Conservation (phyloP, 2,888 invertebrate species). For the Rhabditoides inermis region DNA sequence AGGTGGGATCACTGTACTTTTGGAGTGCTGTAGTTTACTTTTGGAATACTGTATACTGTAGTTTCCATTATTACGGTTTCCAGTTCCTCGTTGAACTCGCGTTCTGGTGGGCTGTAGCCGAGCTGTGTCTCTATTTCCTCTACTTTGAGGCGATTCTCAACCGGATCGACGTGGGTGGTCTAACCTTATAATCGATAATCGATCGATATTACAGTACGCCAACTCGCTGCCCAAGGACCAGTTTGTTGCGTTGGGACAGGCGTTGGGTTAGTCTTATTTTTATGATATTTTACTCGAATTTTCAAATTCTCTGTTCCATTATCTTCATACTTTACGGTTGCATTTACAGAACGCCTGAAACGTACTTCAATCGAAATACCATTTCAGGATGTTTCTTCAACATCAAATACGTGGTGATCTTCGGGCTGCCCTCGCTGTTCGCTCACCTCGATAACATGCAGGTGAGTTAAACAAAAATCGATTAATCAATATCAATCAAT, state of each 20-base stretch:
- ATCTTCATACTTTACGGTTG: too few species aligned
- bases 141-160: slow-evolving; percentile 54
- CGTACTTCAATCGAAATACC: background rate
- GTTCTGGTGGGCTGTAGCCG: slow-evolving; percentile 53
- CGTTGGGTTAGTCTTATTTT: slow-evolving; percentile 24
- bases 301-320: too few species aligned
- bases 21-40: too few species aligned
- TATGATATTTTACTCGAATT: too few species aligned
- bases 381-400: slow-evolving; percentile 55
- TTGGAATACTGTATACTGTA: too few species aligned
- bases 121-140: slow-evolving; percentile 52
- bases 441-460: slow-evolving; percentile 54
- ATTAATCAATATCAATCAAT: too few species aligned
- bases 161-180: too few species aligned
- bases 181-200: too few species aligned
- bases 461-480: too few species aligned
- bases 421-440: slow-evolving; percentile 54
- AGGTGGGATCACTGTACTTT: too few species aligned
- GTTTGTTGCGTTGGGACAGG: slow-evolving; percentile 49
- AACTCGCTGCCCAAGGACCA: slow-evolving; percentile 42
- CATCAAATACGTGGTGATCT: slow-evolving; percentile 56
- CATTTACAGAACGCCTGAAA: background rate
- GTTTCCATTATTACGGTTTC: too few species aligned
- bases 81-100: slow-evolving; percentile 39
- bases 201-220: slow-evolving; percentile 5